Conservation (phyloP, 2,113 vertebrate genomes). For the Notothenia rossii region DNA sequence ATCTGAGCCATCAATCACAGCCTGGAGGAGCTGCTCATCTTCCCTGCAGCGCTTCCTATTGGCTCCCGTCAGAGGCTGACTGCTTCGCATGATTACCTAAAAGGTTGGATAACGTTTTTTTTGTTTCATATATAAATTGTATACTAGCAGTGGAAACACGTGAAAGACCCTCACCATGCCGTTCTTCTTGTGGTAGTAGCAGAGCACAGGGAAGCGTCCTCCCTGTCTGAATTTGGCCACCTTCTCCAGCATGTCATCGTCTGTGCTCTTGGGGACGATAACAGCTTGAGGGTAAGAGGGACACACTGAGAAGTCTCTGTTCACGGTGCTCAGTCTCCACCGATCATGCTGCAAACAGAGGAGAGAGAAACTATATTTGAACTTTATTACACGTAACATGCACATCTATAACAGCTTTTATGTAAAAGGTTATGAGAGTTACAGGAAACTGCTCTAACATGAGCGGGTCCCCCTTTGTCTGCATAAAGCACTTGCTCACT, state of each 20-base stretch:
- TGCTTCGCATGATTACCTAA: slow-evolving; percentile 88
- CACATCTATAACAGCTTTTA: neutral
- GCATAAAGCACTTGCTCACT: too few relatives aligned
- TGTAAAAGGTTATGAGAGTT: neutral
- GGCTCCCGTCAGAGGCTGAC: slow-evolving; percentile 87
- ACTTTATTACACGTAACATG: neutral
- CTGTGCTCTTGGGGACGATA: slow-evolving; percentile 81
- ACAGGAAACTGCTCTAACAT: neutral
- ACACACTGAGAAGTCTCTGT: slow-evolving; percentile 84
- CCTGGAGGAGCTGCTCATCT: slow-evolving; percentile 85
- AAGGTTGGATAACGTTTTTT: neutral
- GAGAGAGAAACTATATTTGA: neutral
- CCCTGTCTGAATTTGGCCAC: slow-evolving; percentile 88
- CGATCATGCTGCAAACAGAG: slow-evolving; percentile 77
- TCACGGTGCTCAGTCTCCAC: slow-evolving; percentile 88
- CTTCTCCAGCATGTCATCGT: slow-evolving; percentile 73
- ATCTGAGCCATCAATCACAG: slow-evolving; percentile 61
- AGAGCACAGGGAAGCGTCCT: slow-evolving; percentile 87
- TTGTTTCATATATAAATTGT: neutral
- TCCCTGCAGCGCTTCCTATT: slow-evolving; percentile 86
- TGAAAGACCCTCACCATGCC: slow-evolving; percentile 80
- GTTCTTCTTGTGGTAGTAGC: slow-evolving; percentile 85
- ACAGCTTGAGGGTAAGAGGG: slow-evolving; percentile 82
- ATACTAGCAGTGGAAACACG: neutral
- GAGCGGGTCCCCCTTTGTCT: too few relatives aligned